phyloP scores from a whole-genome alignment of 2,113 vertebrate species.

The Panthera tigris region DNA sequence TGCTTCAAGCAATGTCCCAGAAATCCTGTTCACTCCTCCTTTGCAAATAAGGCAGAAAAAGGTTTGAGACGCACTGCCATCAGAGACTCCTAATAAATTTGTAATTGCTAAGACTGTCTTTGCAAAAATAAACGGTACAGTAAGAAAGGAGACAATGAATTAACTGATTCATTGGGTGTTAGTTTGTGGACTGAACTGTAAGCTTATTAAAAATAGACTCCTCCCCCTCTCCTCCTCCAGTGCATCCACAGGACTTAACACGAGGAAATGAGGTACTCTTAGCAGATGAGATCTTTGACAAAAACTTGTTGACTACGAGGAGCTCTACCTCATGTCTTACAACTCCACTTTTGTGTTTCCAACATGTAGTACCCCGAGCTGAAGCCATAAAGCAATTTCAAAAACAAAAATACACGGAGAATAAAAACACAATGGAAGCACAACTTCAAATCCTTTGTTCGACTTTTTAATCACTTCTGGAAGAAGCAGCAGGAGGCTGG shows the following conservation, averaged over 20 bases:
- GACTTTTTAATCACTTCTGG: conserved; percentile 26
- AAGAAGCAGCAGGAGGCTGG: not conserved
- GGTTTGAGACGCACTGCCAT: not conserved
- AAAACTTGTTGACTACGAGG: not conserved
- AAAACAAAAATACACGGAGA: not conserved
- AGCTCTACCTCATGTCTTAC: not conserved
- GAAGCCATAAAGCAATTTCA: not conserved
- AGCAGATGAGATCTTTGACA: not conserved
- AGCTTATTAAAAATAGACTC: not conserved
- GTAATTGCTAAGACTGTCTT: not conserved
- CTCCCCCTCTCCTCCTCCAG: not conserved
- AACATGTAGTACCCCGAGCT: not conserved
- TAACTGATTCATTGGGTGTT: not conserved
- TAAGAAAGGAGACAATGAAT: not conserved
- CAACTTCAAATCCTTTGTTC: conserved; percentile 38
- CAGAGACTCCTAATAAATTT: not conserved
- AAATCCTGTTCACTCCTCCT: not conserved
- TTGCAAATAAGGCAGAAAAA: not conserved
- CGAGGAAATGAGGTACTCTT: not conserved
- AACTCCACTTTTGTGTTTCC: not conserved
- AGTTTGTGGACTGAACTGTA: not conserved
- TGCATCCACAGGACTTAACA: not conserved
- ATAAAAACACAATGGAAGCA: not conserved
- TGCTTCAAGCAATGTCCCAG: not conserved
- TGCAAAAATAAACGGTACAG: conserved; percentile 4